A percentile compares a stretch with the other conserved stretches of the same genome.
phyloP scores from a whole-genome alignment of 1,140 invertebrate species.

The Reticulitermes speratus region DNA sequence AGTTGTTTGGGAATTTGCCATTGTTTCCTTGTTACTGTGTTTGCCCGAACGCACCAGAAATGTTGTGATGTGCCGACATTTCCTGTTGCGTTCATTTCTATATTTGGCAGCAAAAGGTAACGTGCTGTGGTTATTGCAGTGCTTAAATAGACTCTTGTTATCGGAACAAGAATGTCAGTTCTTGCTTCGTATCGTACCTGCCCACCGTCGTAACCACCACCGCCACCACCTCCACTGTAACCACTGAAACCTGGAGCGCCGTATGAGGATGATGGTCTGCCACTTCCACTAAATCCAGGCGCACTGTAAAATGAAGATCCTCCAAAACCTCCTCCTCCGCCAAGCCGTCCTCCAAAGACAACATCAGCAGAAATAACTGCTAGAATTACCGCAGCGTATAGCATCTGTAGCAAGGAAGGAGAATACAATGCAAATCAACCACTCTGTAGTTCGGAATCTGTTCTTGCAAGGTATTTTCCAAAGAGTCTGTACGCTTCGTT shows the following conservation, averaged over 20 bases:
- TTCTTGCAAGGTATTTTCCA: not conserved
- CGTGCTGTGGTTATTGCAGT: no score
- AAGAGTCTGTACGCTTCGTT: not conserved
- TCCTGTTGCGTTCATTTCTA: no score
- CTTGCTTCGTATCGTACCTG: not conserved
- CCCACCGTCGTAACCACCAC: not conserved
- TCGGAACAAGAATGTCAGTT: no score
- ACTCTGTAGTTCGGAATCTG: not conserved
- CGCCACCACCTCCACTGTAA: not conserved
- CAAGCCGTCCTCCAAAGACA: slow-evolving; percentile 6
- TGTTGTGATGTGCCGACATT: no score
- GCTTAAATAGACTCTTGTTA: no score
- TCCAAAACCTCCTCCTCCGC: not conserved
- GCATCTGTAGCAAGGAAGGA: not conserved
- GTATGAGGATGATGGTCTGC: not conserved
- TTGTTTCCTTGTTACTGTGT: no score
- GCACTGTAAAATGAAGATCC: not conserved
- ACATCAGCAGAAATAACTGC: not conserved
- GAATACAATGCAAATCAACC: not conserved
- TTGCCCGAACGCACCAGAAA: no score
- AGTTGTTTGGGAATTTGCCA: no score
- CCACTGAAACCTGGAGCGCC: slow-evolving; percentile 17
- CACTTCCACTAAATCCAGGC: not conserved
- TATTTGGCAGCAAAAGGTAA: no score
- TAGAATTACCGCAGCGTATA: not conserved